Base-by-base conservation (phyloP, 2,888 invertebrate genomes). In the Bembecia ichneumoniformis region DNA sequence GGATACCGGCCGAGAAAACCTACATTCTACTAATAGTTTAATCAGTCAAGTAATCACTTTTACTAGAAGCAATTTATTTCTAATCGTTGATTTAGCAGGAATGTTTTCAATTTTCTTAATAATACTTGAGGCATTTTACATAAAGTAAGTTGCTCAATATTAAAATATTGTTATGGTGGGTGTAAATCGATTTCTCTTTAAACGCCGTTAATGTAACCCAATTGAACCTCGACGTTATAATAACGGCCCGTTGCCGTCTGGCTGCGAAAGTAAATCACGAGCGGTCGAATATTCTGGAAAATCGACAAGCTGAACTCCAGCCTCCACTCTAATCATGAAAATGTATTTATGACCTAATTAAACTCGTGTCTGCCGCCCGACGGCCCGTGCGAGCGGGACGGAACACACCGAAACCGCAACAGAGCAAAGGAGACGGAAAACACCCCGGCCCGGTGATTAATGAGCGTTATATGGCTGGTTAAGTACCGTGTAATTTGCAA, bases 401-500 rank as follows among this genome's bases (percentile, higher is more conserved):
- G 53, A 43, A 47, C 56, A 11, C 53, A 66, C 55, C 40, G 54
- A 34, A 47, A 47, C 48, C 49, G 45, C 13, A n/a, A 51, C 54
- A 51, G 77, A 56, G 58, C 51, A 68, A 83, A 61, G 57, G 74
- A 69, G 78, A 79, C 56, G 55, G 59, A 58, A 51, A 52, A 61
- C 64, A 63, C 65, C 72, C 79, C 71, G 63, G 65, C 60, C 67
- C 68, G 71, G 87, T 90, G 90, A 91, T 91, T 91, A 90, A 90
- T 90, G 80, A 86, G 81, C 81, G 87, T 90, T 89, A 88, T 89
- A 90, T 90, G 90, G 90, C 89, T 90, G 87, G 87, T 89, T 91
- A 91, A 91, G 91, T 91, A 90, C 90, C 91, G 88, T 91, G 91
- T 91, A 91, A 91, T 91, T 91, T 91, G 90, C 90, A 91, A 91